Evolutionary conservation across 2,888 invertebrate genomes (phyloP).

Genomic region (Mythimna impura): DNA sequence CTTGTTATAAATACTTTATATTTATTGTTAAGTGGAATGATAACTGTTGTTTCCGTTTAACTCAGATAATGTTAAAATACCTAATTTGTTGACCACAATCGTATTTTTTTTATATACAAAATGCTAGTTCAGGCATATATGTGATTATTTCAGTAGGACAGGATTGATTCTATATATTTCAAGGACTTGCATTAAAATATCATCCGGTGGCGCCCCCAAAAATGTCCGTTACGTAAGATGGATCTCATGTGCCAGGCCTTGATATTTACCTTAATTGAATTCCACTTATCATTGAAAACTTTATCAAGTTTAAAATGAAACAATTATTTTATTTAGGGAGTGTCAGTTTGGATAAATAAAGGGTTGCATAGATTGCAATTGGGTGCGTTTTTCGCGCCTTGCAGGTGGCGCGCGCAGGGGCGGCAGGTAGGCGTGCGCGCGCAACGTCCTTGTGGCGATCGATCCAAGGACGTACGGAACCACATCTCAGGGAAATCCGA

Average conservation of each 20-base stretch:
- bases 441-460: slow-evolving; percentile 84
- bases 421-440: slow-evolving; percentile 76
- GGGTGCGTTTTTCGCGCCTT: slow-evolving; percentile 60
- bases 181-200: not conserved
- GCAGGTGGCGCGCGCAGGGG: slow-evolving; percentile 58
- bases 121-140: not conserved
- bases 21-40: slow-evolving; percentile 6
- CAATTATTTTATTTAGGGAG: not conserved
- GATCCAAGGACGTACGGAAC: slow-evolving; percentile 83
- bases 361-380: slow-evolving; percentile 26
- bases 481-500: slow-evolving; percentile 40
- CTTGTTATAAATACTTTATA: not conserved
- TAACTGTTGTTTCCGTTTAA: slow-evolving; percentile 40
- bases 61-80: slow-evolving; percentile 33
- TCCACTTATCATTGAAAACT: slow-evolving; percentile 11
- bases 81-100: not conserved
- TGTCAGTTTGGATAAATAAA: slow-evolving; percentile 16
- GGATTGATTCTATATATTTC: not conserved
- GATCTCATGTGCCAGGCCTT: not conserved
- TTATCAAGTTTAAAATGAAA: slow-evolving; percentile 11
- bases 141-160: not conserved
- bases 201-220: slow-evolving; percentile 12
- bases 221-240: slow-evolving; percentile 45
- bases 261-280: slow-evolving; percentile 20
- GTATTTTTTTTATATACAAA: not conserved